phyloP scores from a whole-genome alignment of 2,113 vertebrate species.

The Eidolon helvum region DNA sequence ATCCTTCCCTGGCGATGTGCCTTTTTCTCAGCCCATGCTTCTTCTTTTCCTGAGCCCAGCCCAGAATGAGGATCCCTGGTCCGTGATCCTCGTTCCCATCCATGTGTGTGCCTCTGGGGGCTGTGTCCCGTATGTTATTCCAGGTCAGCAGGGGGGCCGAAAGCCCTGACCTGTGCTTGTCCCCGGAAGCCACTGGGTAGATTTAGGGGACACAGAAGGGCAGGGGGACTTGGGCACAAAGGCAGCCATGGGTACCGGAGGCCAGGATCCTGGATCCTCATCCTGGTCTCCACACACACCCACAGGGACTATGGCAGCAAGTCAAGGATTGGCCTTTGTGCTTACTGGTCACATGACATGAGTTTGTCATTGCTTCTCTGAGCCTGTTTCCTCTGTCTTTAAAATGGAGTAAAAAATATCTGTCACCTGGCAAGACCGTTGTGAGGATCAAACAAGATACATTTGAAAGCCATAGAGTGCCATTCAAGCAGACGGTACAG shows the following conservation, averaged over 20 bases:
- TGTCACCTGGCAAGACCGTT: not conserved
- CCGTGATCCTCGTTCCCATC: accelerated
- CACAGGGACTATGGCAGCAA: not conserved
- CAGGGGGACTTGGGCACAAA: not conserved
- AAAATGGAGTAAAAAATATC: not conserved
- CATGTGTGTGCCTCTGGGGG: too few relatives aligned
- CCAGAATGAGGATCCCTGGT: too few relatives aligned
- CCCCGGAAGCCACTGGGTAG: not conserved
- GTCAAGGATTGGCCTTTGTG: not conserved
- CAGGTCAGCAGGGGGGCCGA: not conserved
- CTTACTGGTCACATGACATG: not conserved
- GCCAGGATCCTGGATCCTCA: not conserved
- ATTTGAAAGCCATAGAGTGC: not conserved
- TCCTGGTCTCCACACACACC: not conserved
- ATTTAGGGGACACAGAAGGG: not conserved
- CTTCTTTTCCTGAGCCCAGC: not conserved
- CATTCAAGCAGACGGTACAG: not conserved
- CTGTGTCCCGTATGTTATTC: not conserved
- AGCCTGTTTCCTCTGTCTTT: not conserved
- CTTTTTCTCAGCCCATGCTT: not conserved
- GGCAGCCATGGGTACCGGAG: not conserved
- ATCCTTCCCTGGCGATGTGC: not conserved
- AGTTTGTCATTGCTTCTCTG: not conserved
- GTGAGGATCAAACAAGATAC: not conserved
- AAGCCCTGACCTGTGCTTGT: not conserved